A percentile compares a stretch with the other conserved stretches of the same genome.
Evolutionary conservation across 2,797 vertebrate species (phyloP).

Genomic region (Enteromius argenteus): DNA sequence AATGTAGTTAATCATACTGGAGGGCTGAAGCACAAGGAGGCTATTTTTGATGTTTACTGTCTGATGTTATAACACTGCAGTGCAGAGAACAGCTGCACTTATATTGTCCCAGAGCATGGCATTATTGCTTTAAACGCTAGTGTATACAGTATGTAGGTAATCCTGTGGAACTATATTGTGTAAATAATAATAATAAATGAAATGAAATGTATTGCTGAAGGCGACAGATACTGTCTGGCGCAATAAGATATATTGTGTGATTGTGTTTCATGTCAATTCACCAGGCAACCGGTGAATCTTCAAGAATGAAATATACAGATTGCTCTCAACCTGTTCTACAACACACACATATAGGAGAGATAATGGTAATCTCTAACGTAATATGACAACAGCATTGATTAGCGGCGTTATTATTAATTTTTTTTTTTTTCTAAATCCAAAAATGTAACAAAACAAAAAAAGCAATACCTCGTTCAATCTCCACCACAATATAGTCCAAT

Average conservation of each 20-base stretch:
- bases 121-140: not conserved
- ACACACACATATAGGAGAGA: not conserved
- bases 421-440: not conserved
- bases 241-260: not conserved
- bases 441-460: constrained; percentile 1
- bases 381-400: not conserved
- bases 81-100: not conserved
- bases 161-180: not conserved
- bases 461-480: constrained; percentile 82
- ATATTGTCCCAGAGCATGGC: not conserved
- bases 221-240: not conserved
- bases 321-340: not conserved
- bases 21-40: not conserved
- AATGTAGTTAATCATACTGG: not conserved
- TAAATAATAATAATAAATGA: not conserved
- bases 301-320: not conserved
- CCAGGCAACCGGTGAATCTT: not conserved
- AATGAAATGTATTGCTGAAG: not conserved
- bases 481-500: constrained; percentile 75
- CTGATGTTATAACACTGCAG: constrained; percentile 23
- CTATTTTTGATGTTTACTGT: not conserved
- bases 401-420: not conserved
- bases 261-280: not conserved
- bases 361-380: not conserved
- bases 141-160: not conserved